Evolutionary conservation across 2,888 invertebrate genomes (phyloP).

Genomic region (Callinectes sapidus): DNA sequence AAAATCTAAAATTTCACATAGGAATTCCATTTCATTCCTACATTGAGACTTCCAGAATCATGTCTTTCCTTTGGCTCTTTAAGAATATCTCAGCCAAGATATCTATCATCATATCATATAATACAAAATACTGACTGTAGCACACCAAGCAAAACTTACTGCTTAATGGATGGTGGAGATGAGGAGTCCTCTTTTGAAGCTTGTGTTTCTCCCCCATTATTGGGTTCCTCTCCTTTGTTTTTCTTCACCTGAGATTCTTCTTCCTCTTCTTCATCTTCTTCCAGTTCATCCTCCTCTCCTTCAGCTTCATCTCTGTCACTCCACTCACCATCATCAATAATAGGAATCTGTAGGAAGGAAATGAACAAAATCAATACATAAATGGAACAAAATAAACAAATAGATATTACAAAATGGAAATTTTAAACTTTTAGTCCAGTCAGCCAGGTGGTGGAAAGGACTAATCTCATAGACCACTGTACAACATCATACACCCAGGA

Average conservation of each 20-base stretch:
- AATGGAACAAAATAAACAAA: background rate
- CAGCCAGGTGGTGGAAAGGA: too few species aligned
- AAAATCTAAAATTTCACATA: background rate
- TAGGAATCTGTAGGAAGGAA: conserved; percentile 61
- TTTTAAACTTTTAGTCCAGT: too few species aligned
- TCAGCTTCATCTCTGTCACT: conserved; percentile 87
- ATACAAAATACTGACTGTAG: background rate
- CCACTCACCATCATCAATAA: conserved; percentile 77
- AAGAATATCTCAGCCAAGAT: too few species aligned
- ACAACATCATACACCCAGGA: too few species aligned
- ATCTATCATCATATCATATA: background rate
- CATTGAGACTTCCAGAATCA: too few species aligned
- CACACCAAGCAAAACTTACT: conserved; percentile 78
- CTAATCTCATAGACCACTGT: too few species aligned
- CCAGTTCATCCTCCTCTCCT: conserved; percentile 86
- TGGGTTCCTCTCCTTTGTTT: conserved; percentile 52
- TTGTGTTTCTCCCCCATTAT: conserved; percentile 84
- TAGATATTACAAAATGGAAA: background rate
- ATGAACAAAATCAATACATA: background rate
- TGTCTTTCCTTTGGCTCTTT: too few species aligned
- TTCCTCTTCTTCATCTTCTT: conserved; percentile 73
- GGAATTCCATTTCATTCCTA: background rate
- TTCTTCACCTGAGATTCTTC: conserved; percentile 63
- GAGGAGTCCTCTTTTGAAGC: conserved; percentile 80
- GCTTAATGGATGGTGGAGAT: conserved; percentile 79